These are phyloP conservation scores for Dolomedes plantarius DNA, from an alignment of 2,888 invertebrate species.

Conservation along the genomic window DNA sequence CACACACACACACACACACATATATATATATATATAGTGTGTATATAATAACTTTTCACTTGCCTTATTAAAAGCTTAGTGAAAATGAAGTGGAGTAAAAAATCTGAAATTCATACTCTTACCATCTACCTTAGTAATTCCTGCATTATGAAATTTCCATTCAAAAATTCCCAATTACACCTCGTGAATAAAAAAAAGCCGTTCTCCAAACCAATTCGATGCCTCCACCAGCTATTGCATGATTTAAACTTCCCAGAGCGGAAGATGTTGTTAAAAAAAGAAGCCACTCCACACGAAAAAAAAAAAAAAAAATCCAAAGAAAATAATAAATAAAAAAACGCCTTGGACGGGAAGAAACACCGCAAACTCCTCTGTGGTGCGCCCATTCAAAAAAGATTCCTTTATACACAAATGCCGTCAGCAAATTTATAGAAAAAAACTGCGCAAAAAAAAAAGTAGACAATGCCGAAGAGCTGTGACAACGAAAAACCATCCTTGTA, in stretches of 20 bases:
- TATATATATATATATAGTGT: too few species aligned
- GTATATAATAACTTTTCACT: too few species aligned
- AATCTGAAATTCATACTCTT: too few species aligned
- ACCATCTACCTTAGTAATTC: too few species aligned
- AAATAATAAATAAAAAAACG: not conserved
- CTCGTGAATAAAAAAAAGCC: too few species aligned
- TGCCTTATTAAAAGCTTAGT: too few species aligned
- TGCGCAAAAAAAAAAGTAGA: not conserved
- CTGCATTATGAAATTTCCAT: too few species aligned
- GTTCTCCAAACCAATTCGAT: too few species aligned
- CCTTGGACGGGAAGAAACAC: not conserved
- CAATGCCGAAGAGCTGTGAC: slow-evolving; percentile 7
- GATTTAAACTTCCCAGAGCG: not conserved
- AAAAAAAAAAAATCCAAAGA: not conserved
- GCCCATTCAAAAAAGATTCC: not conserved
- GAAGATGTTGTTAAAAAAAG: not conserved
- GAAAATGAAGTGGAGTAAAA: too few species aligned
- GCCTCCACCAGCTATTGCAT: not conserved
- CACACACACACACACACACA: too few species aligned
- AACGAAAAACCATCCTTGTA: slow-evolving; percentile 41
- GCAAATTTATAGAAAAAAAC: not conserved
- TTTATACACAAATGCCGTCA: slow-evolving; percentile 14
- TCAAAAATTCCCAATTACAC: too few species aligned
- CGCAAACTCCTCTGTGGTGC: not conserved
- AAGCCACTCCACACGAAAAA: not conserved